Evolutionary conservation across 1,140 invertebrate species (phyloP), one percentile per base, ranked within the genome.

Genomic region (Hycleus phaleratus): DNA sequence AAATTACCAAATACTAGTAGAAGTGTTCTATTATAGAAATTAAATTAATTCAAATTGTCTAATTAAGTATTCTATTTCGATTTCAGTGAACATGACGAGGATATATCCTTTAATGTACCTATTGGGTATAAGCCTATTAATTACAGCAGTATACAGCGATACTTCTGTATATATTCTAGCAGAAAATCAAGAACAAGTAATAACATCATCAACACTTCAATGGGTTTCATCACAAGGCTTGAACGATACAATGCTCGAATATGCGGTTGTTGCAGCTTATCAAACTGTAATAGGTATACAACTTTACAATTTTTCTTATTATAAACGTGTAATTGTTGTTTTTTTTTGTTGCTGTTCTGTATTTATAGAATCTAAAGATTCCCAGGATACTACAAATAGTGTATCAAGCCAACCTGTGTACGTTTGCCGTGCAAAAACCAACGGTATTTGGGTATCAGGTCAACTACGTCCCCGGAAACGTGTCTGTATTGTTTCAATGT

Each of bases 371-470:
- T 2, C 32, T 4, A 32, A 32, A 32, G 32, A 32, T 7, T 5
- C 32, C 32, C 32, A 32, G 32, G 32, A 32, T 7, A 32, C 32
- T 7, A 32, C 32, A 5, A 32, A 32, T 7, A 32, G 32, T 7
- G 32, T 32, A 5, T 32, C 32, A 45, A 45, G 49, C 9, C 50
- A 59, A 42, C 78, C 82, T 4, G 81, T 90, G 32, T 89, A 85
- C 74, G 79, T 91, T 2, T 91, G 89, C 70, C 78, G 87, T 49
- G 84, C 82, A 3, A 75, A 78, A 51, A 81, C 86, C 54, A 83
- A 83, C 64, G 84, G 85, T 2, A 76, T 86, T 38, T 86, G 81
- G 80, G 81, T 88, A 5, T 78, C 85, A 5, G 89, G 89, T 2
- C 79, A 84, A 72, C 73, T 81, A 60, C 76, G 76, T 65, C 79